A percentile compares a stretch with the other conserved stretches of the same genome.
Evolutionary conservation across 2,888 invertebrate species (phyloP).

Genomic region (Hoplodrina blanda): DNA sequence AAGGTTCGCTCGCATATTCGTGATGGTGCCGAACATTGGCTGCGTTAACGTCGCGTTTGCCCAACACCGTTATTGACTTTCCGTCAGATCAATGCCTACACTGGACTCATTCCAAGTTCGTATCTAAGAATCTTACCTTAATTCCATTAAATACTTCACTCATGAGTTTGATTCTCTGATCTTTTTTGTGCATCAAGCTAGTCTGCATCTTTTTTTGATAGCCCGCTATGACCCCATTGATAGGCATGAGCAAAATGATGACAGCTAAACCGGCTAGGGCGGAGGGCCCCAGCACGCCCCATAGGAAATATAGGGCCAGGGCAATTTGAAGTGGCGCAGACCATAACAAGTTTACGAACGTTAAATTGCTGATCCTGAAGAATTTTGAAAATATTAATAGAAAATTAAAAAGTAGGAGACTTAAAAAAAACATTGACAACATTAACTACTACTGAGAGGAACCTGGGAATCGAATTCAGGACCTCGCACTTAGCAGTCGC

Average conservation of each 20-base stretch:
- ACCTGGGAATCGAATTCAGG: too few species aligned
- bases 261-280: conserved; percentile 96
- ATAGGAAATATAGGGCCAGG: conserved; percentile 94
- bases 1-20: not conserved
- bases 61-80: not conserved
- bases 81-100: not conserved
- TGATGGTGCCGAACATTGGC: not conserved
- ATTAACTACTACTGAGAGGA: too few species aligned
- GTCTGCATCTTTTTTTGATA: conserved; percentile 93
- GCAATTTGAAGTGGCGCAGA: conserved; percentile 95
- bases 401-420: not conserved
- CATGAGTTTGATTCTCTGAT: conserved; percentile 96
- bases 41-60: not conserved
- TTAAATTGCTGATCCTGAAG: conserved; percentile 93
- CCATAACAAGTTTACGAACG: conserved; percentile 95
- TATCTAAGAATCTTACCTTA: conserved; percentile 88
- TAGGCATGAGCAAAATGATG: conserved; percentile 96
- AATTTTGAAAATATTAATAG: not conserved
- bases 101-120: not conserved
- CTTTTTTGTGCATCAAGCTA: conserved; percentile 96
- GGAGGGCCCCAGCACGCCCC: conserved; percentile 94
- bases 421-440: too few species aligned
- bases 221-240: conserved; percentile 94
- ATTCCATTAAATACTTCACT: conserved; percentile 96
- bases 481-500: too few species aligned